Conservation (phyloP, 35 echinoderm and acorn worm genomes). For the Strongylocentrotus purpuratus region DNA sequence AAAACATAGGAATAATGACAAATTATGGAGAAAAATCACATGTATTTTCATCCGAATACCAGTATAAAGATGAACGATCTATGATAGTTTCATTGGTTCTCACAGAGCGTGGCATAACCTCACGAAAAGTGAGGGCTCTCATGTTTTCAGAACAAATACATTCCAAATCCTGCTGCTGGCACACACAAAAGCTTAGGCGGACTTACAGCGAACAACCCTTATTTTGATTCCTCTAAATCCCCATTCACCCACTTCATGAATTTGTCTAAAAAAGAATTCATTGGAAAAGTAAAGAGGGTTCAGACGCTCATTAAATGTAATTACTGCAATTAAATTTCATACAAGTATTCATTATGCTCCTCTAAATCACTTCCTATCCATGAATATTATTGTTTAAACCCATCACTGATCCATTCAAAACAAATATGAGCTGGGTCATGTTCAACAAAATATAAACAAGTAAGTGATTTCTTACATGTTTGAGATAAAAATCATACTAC, state of each 20-base stretch:
- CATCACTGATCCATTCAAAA: neutral
- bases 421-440: too few relatives aligned
- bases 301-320: neutral
- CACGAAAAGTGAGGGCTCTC: neutral
- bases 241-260: neutral
- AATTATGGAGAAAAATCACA: neutral
- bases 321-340: neutral
- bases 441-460: too few relatives aligned
- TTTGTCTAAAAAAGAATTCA: neutral
- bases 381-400: neutral
- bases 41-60: neutral
- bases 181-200: neutral
- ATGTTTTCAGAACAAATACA: constrained; percentile 7
- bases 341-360: neutral
- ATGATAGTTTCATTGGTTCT: neutral
- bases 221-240: neutral
- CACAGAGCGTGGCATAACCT: neutral
- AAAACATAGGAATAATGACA: neutral
- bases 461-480: too few relatives aligned
- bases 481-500: too few relatives aligned
- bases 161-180: neutral
- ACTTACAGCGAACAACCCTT: neutral
- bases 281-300: neutral
- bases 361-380: neutral
- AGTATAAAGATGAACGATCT: neutral